These are phyloP conservation scores for Euthynnus affinis DNA, from an alignment of 2,797 vertebrate genomes.

Conservation along the genomic window DNA sequence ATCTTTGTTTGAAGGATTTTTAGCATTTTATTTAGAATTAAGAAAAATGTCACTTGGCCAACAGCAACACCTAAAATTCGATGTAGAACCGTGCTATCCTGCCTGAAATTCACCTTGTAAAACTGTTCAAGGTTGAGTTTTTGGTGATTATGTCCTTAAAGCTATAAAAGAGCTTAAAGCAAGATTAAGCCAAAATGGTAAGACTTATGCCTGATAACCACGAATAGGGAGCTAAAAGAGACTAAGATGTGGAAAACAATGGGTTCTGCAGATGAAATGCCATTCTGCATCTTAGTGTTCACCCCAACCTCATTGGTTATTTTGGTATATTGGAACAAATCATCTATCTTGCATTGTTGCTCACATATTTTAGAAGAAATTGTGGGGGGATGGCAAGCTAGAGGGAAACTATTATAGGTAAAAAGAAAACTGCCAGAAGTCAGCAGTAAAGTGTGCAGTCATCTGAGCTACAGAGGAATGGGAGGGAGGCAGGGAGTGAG, in stretches of 20 bases:
- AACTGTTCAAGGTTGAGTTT: background rate
- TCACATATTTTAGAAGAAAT: conserved; percentile 8
- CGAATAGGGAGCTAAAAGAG: background rate
- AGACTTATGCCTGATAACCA: background rate
- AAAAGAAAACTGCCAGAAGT: conserved; percentile 30
- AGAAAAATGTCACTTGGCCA: too few species aligned
- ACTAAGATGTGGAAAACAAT: background rate
- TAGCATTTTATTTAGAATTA: background rate
- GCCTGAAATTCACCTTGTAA: background rate
- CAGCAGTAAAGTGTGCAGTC: conserved; percentile 24
- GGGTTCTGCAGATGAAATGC: background rate
- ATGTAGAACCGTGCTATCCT: too few species aligned
- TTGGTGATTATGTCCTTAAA: background rate
- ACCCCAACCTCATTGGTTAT: background rate
- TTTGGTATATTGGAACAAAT: background rate
- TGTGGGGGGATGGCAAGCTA: background rate
- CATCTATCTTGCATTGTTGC: background rate
- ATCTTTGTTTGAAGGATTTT: background rate
- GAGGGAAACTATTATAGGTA: background rate
- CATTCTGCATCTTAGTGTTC: background rate
- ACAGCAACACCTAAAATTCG: too few species aligned
- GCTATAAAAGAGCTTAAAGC: background rate
- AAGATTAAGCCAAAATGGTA: background rate
- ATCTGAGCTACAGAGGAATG: conserved; percentile 7
- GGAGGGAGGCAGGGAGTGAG: background rate